phyloP scores from a whole-genome alignment of 2,888 invertebrate species.

The Tipula vernalis region DNA sequence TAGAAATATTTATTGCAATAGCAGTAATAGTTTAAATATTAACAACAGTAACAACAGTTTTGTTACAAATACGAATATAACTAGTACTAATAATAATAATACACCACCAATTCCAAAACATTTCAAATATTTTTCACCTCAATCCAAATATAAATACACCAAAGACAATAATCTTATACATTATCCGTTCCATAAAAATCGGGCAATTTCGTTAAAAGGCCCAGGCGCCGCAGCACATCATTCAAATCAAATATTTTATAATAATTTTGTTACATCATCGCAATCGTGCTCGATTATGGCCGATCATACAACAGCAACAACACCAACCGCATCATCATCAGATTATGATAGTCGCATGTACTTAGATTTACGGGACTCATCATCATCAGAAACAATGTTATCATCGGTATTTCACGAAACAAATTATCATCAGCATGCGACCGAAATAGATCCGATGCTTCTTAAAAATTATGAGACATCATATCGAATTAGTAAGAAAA shows the following conservation, averaged over 20 bases:
- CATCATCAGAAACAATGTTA: slow-evolving; percentile 33
- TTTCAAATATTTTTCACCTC: slow-evolving; percentile 35
- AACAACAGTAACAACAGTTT: background rate
- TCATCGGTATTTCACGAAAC: slow-evolving; percentile 24
- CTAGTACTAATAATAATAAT: background rate
- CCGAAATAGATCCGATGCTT: slow-evolving; percentile 27
- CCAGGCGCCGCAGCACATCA: slow-evolving; percentile 21
- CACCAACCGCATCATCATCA: background rate
- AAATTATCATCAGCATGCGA: slow-evolving; percentile 30
- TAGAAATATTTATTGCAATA: background rate
- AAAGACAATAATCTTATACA: slow-evolving; percentile 20
- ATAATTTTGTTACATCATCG: slow-evolving; percentile 9
- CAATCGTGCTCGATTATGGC: background rate
- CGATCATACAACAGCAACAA: slow-evolving; percentile 1
- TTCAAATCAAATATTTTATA: slow-evolving; percentile 18
- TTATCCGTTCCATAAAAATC: slow-evolving; percentile 33
- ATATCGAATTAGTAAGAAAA: slow-evolving; percentile 36
- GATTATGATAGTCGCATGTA: slow-evolving; percentile 24
- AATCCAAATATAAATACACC: slow-evolving; percentile 19
- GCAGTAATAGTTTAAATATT: background rate
- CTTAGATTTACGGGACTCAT: slow-evolving; percentile 34
- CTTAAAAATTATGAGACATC: slow-evolving; percentile 18
- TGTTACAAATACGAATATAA: background rate
- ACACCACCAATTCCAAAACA: slow-evolving; percentile 26
- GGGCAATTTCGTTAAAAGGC: slow-evolving; percentile 29